Evolutionary conservation across 2,888 invertebrate genomes (phyloP).

Genomic region (Eristalinus aeneus): DNA sequence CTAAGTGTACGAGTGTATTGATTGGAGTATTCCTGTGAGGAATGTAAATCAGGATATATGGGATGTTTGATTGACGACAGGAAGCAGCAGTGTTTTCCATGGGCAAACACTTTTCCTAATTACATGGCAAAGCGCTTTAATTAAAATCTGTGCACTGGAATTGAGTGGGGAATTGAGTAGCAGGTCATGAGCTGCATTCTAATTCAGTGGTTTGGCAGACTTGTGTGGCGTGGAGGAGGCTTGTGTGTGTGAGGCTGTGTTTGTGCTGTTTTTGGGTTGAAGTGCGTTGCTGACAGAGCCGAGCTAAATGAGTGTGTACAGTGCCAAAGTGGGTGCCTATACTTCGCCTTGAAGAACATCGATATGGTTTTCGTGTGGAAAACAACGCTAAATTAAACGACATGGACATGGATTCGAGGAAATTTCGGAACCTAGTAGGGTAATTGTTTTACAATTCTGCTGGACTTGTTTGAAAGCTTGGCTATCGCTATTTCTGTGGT

Average conservation of each 20-base stretch:
- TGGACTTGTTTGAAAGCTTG: too few species aligned
- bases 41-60: slow-evolving; percentile 60
- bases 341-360: not conserved
- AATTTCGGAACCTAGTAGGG: too few species aligned
- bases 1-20: slow-evolving; percentile 43
- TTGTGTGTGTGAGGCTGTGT: not conserved
- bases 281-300: not conserved
- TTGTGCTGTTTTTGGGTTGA: not conserved
- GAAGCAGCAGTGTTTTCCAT: slow-evolving; percentile 47
- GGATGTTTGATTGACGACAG: slow-evolving; percentile 62
- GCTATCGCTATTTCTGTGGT: too few species aligned
- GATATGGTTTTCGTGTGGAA: too few species aligned
- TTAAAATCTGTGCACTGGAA: slow-evolving; percentile 44
- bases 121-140: slow-evolving; percentile 54
- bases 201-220: slow-evolving; percentile 28
- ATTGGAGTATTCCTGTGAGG: slow-evolving; percentile 38
- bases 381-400: too few species aligned
- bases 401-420: too few species aligned
- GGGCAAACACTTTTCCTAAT: slow-evolving; percentile 60
- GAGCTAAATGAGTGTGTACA: not conserved
- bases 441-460: too few species aligned
- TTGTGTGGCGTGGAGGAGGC: not conserved
- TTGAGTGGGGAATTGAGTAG: not conserved
- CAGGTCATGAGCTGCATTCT: slow-evolving; percentile 26
- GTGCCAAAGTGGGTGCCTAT: not conserved